A percentile compares a stretch with the other conserved stretches of the same genome.
These are phyloP conservation scores for Sebastiscus albofasciatus DNA, from an alignment of 2,797 vertebrate species.

Conservation along the genomic window DNA sequence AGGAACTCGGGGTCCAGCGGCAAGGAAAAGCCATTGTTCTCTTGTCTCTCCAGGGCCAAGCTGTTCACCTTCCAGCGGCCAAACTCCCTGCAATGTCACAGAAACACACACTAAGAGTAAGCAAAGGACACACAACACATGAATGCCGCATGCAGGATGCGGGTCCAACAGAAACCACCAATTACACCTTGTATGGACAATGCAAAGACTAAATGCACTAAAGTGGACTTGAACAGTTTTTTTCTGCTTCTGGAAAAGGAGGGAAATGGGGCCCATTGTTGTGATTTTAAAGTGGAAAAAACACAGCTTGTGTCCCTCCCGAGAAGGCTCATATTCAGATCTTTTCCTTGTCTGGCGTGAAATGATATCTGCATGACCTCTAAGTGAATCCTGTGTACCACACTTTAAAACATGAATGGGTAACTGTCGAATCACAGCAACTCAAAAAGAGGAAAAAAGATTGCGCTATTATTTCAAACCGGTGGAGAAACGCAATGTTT, in stretches of 20 bases:
- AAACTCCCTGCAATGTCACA: slow-evolving; percentile 92
- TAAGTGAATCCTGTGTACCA: slow-evolving; percentile 41
- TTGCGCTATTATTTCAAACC: not conserved
- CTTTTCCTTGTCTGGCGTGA: slow-evolving; percentile 47
- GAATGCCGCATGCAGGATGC: slow-evolving; percentile 17
- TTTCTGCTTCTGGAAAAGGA: slow-evolving; percentile 21
- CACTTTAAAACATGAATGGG: slow-evolving; percentile 58
- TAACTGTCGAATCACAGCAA: not conserved
- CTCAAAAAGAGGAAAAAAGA: not conserved
- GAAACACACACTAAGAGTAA: slow-evolving; percentile 46
- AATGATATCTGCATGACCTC: slow-evolving; percentile 65
- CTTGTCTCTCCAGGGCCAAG: slow-evolving; percentile 93
- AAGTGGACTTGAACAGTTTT: not conserved
- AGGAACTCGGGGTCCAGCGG: slow-evolving; percentile 97
- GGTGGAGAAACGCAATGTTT: not conserved
- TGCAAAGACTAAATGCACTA: slow-evolving; percentile 33
- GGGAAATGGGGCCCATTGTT: slow-evolving; percentile 13
- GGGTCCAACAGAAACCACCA: not conserved
- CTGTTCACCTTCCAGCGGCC: slow-evolving; percentile 99
- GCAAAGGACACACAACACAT: slow-evolving; percentile 24
- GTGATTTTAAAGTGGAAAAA: slow-evolving; percentile 26
- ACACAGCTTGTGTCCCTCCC: slow-evolving; percentile 43
- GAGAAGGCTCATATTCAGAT: slow-evolving; percentile 46
- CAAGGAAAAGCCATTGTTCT: slow-evolving; percentile 93
- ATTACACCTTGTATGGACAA: not conserved